phyloP scores from a whole-genome alignment of 1,140 invertebrate genomes.

The Ephestia elutella region DNA sequence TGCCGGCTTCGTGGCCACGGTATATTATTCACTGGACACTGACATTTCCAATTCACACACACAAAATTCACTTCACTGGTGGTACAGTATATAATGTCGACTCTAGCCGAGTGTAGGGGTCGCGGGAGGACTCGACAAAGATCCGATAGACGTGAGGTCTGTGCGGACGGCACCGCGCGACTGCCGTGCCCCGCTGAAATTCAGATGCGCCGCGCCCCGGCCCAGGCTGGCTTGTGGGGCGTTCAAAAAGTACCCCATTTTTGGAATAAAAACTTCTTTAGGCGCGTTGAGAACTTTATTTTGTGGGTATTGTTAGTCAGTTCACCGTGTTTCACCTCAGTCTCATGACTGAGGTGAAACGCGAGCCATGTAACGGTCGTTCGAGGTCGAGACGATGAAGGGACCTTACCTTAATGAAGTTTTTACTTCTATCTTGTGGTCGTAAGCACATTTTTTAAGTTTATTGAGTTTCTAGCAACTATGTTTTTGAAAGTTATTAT shows the following conservation, averaged over 20 bases:
- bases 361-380: too few species aligned
- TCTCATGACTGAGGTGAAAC: too few species aligned
- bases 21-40: slow-evolving; percentile 32
- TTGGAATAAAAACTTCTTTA: neutral
- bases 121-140: neutral
- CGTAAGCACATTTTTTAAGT: too few species aligned
- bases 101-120: slow-evolving; percentile 1
- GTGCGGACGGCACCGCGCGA: slow-evolving; percentile 28
- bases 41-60: slow-evolving; percentile 24
- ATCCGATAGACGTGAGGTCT: slow-evolving; percentile 12
- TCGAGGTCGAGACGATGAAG: too few species aligned
- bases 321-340: too few species aligned
- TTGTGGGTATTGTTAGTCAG: too few species aligned
- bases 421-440: too few species aligned
- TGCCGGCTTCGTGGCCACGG: slow-evolving; percentile 35
- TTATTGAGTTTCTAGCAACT: too few species aligned
- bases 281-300: too few species aligned
- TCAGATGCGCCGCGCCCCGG: slow-evolving; percentile 8
- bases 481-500: too few species aligned
- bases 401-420: too few species aligned
- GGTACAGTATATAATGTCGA: neutral
- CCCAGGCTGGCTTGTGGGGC: neutral
- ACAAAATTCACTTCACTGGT: slow-evolving; percentile 20
- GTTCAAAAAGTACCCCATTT: neutral
- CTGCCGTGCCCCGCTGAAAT: slow-evolving; percentile 14